A percentile compares a stretch with the other conserved stretches of the same genome.
phyloP scores from a whole-genome alignment of 1,140 invertebrate genomes.

The Heliothis virescens region DNA sequence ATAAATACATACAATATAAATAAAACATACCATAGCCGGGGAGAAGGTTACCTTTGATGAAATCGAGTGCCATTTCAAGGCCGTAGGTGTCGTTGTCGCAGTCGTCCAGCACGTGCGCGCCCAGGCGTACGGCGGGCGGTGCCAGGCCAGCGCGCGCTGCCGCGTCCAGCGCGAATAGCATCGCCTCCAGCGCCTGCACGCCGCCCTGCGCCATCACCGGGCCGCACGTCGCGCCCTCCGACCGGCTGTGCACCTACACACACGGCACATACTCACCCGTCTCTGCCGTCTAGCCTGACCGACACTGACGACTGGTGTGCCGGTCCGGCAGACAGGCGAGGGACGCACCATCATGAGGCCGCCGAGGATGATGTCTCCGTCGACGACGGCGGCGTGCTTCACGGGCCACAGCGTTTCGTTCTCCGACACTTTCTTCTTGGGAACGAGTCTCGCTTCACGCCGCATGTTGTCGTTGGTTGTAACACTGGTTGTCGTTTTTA shows the following conservation, averaged over 20 bases:
- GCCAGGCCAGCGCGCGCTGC: constrained; percentile 62
- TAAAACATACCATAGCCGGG: neutral
- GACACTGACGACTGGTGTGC: no score
- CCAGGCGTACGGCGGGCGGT: constrained; percentile 92
- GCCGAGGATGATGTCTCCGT: constrained; percentile 94
- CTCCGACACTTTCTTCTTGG: constrained; percentile 66
- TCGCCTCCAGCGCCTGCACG: constrained; percentile 95
- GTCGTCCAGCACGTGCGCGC: constrained; percentile 96
- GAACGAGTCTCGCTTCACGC: constrained; percentile 33
- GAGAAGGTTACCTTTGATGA: constrained; percentile 94
- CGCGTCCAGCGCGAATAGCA: constrained; percentile 95
- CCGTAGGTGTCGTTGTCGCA: constrained; percentile 99
- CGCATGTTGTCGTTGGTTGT: neutral
- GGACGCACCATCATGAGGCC: constrained; percentile 95
- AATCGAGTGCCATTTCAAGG: constrained; percentile 97
- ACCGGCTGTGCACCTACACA: constrained; percentile 91
- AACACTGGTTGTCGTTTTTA: neutral
- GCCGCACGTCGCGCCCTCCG: constrained; percentile 93
- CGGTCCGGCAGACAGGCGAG: no score
- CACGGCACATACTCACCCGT: neutral
- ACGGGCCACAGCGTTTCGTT: constrained; percentile 90
- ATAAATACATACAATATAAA: neutral
- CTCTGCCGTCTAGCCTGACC: neutral
- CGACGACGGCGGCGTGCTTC: constrained; percentile 93
- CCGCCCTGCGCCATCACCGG: constrained; percentile 98